These are phyloP conservation scores for Drosophila macrospina DNA, from an alignment of 2,888 invertebrate species.

Conservation along the genomic window DNA sequence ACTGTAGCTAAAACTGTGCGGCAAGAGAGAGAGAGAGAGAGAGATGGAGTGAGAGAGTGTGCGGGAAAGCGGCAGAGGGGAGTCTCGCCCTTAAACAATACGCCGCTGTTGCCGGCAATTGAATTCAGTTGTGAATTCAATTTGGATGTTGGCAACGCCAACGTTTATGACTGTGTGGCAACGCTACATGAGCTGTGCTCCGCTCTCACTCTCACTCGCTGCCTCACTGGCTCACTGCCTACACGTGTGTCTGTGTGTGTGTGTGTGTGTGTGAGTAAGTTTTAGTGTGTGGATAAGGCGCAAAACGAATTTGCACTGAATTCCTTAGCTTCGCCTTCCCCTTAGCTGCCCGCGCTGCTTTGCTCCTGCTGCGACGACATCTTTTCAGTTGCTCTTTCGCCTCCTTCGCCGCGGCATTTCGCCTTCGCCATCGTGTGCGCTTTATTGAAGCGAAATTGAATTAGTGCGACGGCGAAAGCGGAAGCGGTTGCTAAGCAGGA, in stretches of 20 bases:
- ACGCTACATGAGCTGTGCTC: slow-evolving; percentile 41
- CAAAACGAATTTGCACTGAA: slow-evolving; percentile 79
- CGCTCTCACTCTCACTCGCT: slow-evolving; percentile 8
- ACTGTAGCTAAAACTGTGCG: neutral
- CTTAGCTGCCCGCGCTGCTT: neutral
- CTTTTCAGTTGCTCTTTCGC: slow-evolving; percentile 56
- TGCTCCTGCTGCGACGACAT: slow-evolving; percentile 49
- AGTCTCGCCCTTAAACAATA: slow-evolving; percentile 63
- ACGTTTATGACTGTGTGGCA: slow-evolving; percentile 62
- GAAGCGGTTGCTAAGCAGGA: slow-evolving; percentile 83
- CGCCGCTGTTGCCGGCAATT: slow-evolving; percentile 61
- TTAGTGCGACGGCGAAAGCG: slow-evolving; percentile 76
- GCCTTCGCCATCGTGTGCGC: slow-evolving; percentile 72
- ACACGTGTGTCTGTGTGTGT: slow-evolving; percentile 10
- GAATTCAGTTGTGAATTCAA: slow-evolving; percentile 80
- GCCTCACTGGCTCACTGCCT: neutral
- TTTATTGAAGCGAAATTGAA: slow-evolving; percentile 80
- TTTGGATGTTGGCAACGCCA: slow-evolving; percentile 73
- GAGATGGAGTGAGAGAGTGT: neutral
- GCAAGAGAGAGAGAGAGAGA: neutral
- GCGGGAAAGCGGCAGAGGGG: neutral
- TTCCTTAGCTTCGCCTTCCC: slow-evolving; percentile 49
- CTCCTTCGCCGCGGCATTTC: slow-evolving; percentile 45
- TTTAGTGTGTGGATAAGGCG: slow-evolving; percentile 47
- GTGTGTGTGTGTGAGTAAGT: slow-evolving; percentile 14